Base-by-base conservation (phyloP, 2,797 vertebrate species). In the Epinephelus coioides region DNA sequence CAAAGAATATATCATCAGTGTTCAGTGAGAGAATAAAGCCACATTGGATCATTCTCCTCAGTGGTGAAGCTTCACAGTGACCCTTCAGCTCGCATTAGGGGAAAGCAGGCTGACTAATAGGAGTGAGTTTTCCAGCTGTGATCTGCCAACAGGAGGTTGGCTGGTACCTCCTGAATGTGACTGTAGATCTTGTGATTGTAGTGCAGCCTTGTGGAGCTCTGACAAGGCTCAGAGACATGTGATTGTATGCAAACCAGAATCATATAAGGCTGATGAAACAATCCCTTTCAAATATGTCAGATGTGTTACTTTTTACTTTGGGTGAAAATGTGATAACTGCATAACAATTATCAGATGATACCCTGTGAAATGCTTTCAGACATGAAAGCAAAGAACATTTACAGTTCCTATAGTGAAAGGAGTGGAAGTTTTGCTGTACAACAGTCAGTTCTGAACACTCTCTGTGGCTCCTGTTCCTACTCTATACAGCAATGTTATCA, bases 11-110 rank as follows among this genome's bases (percentile, higher is more conserved):
- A 66, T 74, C 67, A 63, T 78, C 56, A 60, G 53, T 60, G 61
- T 64, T 79, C 60, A 23, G 55, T 3, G 66, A 62, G 66, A 68
- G 70, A 69, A 76, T 76, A 5, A 78, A 85, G 51, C 75, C 25
- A 1, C 10, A 18, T 34, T 47, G 71, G 69, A 83, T 85, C 60
- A 4, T 73, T 73, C 67, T 60, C 46, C 62, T 69, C 57, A 69
- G 78, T 54, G 40, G 2, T 38, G 79, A 55, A 59, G 72, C 70
- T 74, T 81, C 70, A 55, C 15, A 61, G 49, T 81, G 82, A 83
- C 73, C 79, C 76, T 59, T 79, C 65, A 68, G 78, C 62, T 74
- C 12, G 21, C 7, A 69, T 61, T 63, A 56, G 64, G 71, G 59
- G 30, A 11, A 53, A 79, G 44, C 74, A 49, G 64, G 61, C 65